Evolutionary conservation across 2,888 invertebrate species (phyloP).

Genomic region (Xanthostigma xanthostigma): DNA sequence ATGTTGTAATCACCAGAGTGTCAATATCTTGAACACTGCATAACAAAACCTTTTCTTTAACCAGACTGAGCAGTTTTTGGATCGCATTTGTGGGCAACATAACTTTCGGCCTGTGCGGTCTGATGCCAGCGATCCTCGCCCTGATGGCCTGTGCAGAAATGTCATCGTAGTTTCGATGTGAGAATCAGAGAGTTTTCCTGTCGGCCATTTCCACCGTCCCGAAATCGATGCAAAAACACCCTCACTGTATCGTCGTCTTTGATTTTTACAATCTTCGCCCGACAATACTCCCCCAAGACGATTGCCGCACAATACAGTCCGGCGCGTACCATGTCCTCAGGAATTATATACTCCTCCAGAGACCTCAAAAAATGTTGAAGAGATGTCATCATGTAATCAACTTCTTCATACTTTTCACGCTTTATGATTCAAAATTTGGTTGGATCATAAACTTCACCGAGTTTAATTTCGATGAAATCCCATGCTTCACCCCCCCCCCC

Average conservation of each 20-base stretch:
- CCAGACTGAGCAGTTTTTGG: background rate
- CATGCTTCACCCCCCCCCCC: background rate
- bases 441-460: constrained; percentile 39
- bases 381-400: constrained; percentile 35
- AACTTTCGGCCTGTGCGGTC: constrained; percentile 26
- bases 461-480: constrained; percentile 26
- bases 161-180: constrained; percentile 27
- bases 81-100: constrained; percentile 29
- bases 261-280: constrained; percentile 31
- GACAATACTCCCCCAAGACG: constrained; percentile 35
- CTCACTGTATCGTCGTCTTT: constrained; percentile 31
- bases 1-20: too few relatives aligned
- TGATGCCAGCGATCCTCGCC: constrained; percentile 32
- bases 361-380: constrained; percentile 28
- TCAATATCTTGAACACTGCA: too few relatives aligned
- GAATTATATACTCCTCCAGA: background rate
- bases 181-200: constrained; percentile 20
- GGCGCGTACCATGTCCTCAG: constrained; percentile 15
- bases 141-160: constrained; percentile 37
- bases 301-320: constrained; percentile 34
- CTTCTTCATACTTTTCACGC: constrained; percentile 23
- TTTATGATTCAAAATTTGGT: constrained; percentile 40
- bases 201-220: constrained; percentile 35
- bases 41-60: background rate
- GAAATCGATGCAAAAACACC: constrained; percentile 41